Percentiles rank a stretch among this genome's conserved stretches.
phyloP scores from a whole-genome alignment of 2,888 invertebrate genomes.

The Andrena hattorfiana region DNA sequence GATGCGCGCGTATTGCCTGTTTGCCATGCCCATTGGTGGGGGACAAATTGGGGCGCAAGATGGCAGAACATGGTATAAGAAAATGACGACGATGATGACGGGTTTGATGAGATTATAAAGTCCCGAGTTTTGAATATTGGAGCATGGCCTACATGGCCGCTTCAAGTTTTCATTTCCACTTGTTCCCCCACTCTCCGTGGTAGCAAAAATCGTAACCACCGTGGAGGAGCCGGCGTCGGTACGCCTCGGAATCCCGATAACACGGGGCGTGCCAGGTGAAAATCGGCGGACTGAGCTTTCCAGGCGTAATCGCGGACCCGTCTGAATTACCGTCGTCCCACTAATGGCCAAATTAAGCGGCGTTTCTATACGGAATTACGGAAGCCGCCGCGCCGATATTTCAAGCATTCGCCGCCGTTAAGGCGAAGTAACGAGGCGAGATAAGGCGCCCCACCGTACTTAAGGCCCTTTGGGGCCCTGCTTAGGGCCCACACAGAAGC shows the following conservation, averaged over 20 bases:
- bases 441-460: constrained; percentile 79
- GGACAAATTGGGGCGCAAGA: constrained; percentile 12
- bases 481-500: constrained; percentile 75
- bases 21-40: not conserved
- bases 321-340: constrained; percentile 72
- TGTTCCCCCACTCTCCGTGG: constrained; percentile 2
- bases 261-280: constrained; percentile 59
- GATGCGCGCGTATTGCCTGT: constrained; percentile 18
- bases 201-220: not conserved
- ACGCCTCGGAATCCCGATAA: constrained; percentile 36
- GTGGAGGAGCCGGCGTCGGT: constrained; percentile 2
- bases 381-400: constrained; percentile 82
- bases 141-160: not conserved
- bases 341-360: constrained; percentile 79
- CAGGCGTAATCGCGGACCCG: constrained; percentile 65
- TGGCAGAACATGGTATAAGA: not conserved
- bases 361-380: constrained; percentile 80
- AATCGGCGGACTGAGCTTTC: constrained; percentile 60
- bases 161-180: not conserved
- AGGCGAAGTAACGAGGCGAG: constrained; percentile 83
- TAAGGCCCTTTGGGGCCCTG: constrained; percentile 68
- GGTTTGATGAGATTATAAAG: not conserved
- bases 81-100: not conserved
- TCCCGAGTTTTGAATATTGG: not conserved
- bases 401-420: constrained; percentile 83